These are phyloP conservation scores for Stegostoma tigrinum DNA, from an alignment of 2,113 vertebrate genomes.

Conservation along the genomic window DNA sequence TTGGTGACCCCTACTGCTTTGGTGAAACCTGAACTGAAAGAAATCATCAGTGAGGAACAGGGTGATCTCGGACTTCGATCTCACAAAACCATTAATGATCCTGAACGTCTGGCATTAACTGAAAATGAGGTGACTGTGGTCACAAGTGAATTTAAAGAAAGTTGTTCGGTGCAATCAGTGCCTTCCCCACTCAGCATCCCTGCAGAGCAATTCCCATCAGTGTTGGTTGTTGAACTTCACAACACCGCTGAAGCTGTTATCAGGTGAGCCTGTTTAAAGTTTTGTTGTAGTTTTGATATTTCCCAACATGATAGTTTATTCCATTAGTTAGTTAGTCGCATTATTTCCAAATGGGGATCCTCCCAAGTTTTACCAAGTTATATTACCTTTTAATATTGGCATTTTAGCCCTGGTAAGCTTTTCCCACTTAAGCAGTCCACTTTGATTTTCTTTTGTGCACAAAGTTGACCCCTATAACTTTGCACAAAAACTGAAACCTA, in stretches of 20 bases:
- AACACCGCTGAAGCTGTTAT: conserved; percentile 71
- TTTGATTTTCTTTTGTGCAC: not conserved
- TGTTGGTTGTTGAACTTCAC: conserved; percentile 72
- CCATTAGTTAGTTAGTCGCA: not conserved
- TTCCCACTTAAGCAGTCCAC: not conserved
- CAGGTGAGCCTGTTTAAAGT: conserved; percentile 56
- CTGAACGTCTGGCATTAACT: not conserved
- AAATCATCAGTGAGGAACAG: not conserved
- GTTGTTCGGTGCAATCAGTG: not conserved
- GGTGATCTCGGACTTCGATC: not conserved
- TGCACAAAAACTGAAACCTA: not conserved
- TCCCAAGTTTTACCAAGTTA: not conserved
- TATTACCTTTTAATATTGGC: not conserved
- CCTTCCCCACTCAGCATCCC: conserved; percentile 64
- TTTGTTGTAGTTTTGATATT: not conserved
- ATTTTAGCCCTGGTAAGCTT: not conserved
- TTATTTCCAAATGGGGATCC: not conserved
- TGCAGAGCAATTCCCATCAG: conserved; percentile 65
- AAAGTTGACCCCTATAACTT: not conserved
- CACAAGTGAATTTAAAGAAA: not conserved
- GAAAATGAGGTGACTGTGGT: conserved; percentile 45
- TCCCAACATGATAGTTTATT: not conserved
- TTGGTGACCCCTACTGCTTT: conserved; percentile 25
- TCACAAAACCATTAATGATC: not conserved
- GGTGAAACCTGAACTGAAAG: conserved; percentile 28